These are phyloP conservation scores for Lordiphosa mommai DNA, from an alignment of 1,140 invertebrate species.

Conservation along the genomic window DNA sequence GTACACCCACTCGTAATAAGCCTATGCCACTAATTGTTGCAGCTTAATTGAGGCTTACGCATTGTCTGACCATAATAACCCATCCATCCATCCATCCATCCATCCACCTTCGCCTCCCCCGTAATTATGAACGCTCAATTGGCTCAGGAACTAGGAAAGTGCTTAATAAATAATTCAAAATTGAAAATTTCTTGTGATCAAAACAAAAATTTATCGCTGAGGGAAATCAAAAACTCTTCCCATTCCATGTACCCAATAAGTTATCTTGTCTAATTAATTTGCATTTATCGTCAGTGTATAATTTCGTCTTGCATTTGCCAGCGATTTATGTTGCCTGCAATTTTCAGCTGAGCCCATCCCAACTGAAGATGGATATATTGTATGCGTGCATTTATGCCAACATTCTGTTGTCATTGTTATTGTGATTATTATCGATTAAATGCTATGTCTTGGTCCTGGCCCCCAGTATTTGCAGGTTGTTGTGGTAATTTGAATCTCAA, in stretches of 20 bases:
- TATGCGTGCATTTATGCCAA: background rate
- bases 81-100: slow-evolving; percentile 1
- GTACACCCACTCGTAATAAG: slow-evolving; percentile 22
- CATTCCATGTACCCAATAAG: background rate
- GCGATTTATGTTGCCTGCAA: slow-evolving; percentile 52
- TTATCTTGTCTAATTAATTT: slow-evolving; percentile 56
- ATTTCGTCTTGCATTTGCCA: slow-evolving; percentile 18
- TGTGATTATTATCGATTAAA: slow-evolving; percentile 41
- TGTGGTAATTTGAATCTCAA: slow-evolving; percentile 13
- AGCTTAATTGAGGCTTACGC: slow-evolving; percentile 43
- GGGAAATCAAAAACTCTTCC: background rate
- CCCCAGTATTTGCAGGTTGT: background rate
- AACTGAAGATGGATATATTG: background rate
- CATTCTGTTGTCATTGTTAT: slow-evolving; percentile 16
- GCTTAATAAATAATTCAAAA: slow-evolving; percentile 32
- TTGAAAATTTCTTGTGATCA: slow-evolving; percentile 10
- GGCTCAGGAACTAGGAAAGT: slow-evolving; percentile 26
- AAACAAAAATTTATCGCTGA: slow-evolving; percentile 12
- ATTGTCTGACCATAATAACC: slow-evolving; percentile 23
- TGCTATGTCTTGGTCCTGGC: background rate
- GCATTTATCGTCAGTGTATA: slow-evolving; percentile 37
- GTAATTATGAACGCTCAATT: slow-evolving; percentile 39
- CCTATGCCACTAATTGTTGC: slow-evolving; percentile 32
- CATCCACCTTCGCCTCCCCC: background rate
- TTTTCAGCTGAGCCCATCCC: slow-evolving; percentile 23